A percentile compares a stretch with the other conserved stretches of the same genome.
Conservation (phyloP, 2,113 vertebrate genomes). For the Paralichthys olivaceus region DNA sequence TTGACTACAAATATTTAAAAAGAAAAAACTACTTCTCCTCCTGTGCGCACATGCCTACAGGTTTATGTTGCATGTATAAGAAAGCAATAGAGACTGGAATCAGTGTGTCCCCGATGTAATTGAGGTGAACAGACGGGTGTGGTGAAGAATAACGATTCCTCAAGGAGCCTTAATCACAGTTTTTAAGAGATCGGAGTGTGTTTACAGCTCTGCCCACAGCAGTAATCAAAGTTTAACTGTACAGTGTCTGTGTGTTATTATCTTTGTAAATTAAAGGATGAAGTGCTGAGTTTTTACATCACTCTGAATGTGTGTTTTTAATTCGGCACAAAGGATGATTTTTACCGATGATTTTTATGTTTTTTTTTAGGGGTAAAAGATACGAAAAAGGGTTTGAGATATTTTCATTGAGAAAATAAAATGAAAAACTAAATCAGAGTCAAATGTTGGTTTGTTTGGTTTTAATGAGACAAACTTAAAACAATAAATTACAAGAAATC, state of each 20-base stretch:
- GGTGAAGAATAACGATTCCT: conserved; percentile 6
- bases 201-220: conserved; percentile 48
- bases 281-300: conserved; percentile 46
- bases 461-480: conserved; percentile 70
- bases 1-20: conserved; percentile 3
- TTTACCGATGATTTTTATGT: background rate
- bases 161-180: conserved; percentile 44
- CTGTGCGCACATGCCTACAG: background rate
- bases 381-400: background rate
- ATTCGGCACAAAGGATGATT: background rate
- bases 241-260: conserved; percentile 45
- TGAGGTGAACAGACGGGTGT: conserved; percentile 27
- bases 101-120: background rate
- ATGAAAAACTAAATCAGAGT: background rate
- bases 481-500: conserved; percentile 74
- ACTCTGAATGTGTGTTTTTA: conserved; percentile 13
- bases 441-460: conserved; percentile 20
- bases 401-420: background rate
- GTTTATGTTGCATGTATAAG: conserved; percentile 20
- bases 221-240: conserved; percentile 27
- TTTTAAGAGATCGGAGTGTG: conserved; percentile 23
- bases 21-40: background rate
- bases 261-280: conserved; percentile 60
- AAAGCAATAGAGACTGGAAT: conserved; percentile 5
- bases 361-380: background rate